These are phyloP conservation scores for Aldabrachelys gigantea DNA, from an alignment of 2,113 vertebrate species.

Conservation along the genomic window DNA sequence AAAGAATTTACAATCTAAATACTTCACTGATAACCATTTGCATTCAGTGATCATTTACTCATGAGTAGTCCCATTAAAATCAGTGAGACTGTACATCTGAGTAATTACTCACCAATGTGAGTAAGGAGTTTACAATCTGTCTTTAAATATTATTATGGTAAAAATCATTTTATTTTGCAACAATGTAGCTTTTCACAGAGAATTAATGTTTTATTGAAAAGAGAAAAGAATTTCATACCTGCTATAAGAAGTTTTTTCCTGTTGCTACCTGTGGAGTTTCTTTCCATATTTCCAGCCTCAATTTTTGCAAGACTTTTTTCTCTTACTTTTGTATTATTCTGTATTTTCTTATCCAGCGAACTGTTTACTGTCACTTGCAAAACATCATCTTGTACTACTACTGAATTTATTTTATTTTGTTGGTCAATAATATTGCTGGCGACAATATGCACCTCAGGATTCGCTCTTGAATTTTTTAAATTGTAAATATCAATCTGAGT, in stretches of 20 bases:
- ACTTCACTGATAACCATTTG: neutral
- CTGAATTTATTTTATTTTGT: neutral
- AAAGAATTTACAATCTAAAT: neutral
- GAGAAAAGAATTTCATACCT: neutral
- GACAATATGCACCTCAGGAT: neutral
- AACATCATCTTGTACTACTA: neutral
- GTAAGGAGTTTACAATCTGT: neutral
- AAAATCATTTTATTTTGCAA: neutral
- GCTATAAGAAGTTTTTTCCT: neutral
- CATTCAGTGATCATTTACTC: neutral
- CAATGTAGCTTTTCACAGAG: neutral
- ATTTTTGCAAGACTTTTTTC: neutral
- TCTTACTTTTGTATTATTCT: neutral
- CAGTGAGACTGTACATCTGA: neutral
- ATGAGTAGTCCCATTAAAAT: neutral
- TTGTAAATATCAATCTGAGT: slow-evolving; percentile 15
- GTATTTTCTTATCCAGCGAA: neutral
- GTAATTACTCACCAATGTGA: neutral
- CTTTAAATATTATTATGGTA: neutral
- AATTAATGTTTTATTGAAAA: neutral
- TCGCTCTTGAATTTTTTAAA: neutral
- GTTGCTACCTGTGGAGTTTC: neutral
- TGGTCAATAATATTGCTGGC: neutral
- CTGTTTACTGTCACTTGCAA: slow-evolving; percentile 11
- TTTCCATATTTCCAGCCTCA: neutral